Conservation (phyloP, 2,113 vertebrate genomes). For the Circaetus gallicus region DNA sequence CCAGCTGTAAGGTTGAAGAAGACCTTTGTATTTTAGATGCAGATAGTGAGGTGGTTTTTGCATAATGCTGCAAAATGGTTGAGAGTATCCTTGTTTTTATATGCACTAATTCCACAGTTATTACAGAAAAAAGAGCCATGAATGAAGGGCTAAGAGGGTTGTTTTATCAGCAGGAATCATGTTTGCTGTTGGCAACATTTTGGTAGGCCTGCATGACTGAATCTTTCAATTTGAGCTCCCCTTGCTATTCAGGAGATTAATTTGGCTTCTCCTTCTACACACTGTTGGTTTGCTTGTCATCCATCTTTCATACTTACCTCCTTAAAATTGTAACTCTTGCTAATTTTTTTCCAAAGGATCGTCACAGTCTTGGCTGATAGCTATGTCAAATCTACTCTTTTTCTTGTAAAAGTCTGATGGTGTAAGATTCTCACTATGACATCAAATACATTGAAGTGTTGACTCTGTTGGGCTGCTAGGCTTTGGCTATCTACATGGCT, state of each 20-base stretch:
- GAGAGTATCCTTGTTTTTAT: background rate
- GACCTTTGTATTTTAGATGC: background rate
- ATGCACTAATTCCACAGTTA: background rate
- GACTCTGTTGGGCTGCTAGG: background rate
- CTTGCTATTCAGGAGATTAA: background rate
- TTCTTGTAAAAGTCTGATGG: background rate
- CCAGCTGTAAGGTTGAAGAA: background rate
- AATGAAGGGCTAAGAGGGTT: background rate
- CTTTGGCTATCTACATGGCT: accelerated
- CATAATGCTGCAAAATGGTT: background rate
- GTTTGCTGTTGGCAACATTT: background rate
- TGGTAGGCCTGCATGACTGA: background rate
- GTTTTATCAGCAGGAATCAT: background rate
- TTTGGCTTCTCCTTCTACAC: background rate
- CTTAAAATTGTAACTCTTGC: background rate
- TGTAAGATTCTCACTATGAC: background rate
- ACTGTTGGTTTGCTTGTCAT: background rate
- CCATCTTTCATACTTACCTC: background rate
- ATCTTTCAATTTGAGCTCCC: background rate
- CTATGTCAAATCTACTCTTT: background rate
- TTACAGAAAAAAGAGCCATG: background rate
- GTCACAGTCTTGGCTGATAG: background rate
- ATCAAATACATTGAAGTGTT: background rate
- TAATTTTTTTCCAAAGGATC: background rate
- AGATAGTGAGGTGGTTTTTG: background rate